Evolutionary conservation across 2,888 invertebrate genomes (phyloP), one percentile per base, ranked within the genome.

Genomic region (Heliconius hortense): DNA sequence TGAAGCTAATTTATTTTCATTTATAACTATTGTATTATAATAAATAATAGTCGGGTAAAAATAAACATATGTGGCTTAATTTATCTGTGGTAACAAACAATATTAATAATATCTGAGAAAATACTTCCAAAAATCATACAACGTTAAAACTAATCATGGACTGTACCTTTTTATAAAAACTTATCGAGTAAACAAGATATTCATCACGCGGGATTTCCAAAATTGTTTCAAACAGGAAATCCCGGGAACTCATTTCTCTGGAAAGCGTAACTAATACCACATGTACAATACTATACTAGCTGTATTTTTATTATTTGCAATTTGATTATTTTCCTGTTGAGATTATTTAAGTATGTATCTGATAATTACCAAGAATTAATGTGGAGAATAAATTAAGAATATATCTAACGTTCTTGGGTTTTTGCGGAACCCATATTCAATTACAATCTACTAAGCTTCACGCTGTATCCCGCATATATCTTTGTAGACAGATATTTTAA

Each of bases 221-320:
- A 24, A 26, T 10, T 15, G 11, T 15, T 39, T 13, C 26, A 24
- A 35, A 39, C 31, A 2, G 71, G 24, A 71, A 60, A 62, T 39
- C 26, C 71, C 62, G 39, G 60, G 71, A 43, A 2, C 43, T 60
- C 39, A 62, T 71, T 43, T 62, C 43, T n/a, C 39, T 60, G 60
- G 62, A 71, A 71, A 71, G 71, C 26, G 39, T 71, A 39, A 59
- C 26, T 28, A 26, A 26, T 48, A 67, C 48, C 18, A 48, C 4
- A 4, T 31, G 31, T 31, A 31, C 10, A 15, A 2, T 39, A 24
- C 66, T 10, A 35, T 8, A 35, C 31, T 67, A 21, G 26, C 26
- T 26, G 15, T 18, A 21, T 24, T 26, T 24, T 31, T 21, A 26
- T 53, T 48, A 53, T 68, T 53, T 68, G 21, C 11, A 31, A 48